Conservation (phyloP, 2,888 invertebrate genomes). For the Scaeva pyrastri region DNA sequence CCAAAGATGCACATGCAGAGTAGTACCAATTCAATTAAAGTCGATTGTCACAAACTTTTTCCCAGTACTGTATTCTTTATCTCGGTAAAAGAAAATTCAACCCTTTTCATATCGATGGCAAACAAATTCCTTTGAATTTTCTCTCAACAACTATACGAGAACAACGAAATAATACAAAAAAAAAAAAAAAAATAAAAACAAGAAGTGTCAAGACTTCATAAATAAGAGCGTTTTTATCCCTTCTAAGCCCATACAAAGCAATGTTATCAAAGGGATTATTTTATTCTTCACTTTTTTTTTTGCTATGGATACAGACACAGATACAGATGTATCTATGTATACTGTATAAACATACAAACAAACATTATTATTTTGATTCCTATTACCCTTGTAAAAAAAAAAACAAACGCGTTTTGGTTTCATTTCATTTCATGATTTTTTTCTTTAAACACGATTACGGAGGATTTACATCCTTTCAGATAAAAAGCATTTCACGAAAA, state of each 20-base stretch:
- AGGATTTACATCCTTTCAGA: slow-evolving; percentile 47
- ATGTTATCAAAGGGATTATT: slow-evolving; percentile 41
- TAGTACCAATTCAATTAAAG: too few species aligned
- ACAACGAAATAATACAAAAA: neutral
- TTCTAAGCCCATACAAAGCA: slow-evolving; percentile 27
- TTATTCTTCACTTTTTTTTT: slow-evolving; percentile 25
- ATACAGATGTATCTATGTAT: neutral
- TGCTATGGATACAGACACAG: neutral
- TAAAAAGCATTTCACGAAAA: slow-evolving; percentile 20
- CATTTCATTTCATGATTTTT: too few species aligned
- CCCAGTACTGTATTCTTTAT: neutral
- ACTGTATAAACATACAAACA: too few species aligned
- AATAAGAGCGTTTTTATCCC: slow-evolving; percentile 16
- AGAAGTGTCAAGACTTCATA: slow-evolving; percentile 31
- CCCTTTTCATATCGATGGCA: slow-evolving; percentile 13
- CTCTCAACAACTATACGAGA: neutral
- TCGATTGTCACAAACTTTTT: neutral
- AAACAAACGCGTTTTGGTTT: slow-evolving; percentile 24
- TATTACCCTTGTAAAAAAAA: slow-evolving; percentile 29
- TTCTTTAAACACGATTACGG: slow-evolving; percentile 36
- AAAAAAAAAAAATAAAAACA: neutral
- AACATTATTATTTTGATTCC: slow-evolving; percentile 19
- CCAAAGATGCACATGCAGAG: too few species aligned
- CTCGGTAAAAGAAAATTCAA: neutral
- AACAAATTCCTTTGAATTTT: neutral